Evolutionary conservation across 2,113 vertebrate genomes (phyloP).

Genomic region (Eulemur rufifrons): DNA sequence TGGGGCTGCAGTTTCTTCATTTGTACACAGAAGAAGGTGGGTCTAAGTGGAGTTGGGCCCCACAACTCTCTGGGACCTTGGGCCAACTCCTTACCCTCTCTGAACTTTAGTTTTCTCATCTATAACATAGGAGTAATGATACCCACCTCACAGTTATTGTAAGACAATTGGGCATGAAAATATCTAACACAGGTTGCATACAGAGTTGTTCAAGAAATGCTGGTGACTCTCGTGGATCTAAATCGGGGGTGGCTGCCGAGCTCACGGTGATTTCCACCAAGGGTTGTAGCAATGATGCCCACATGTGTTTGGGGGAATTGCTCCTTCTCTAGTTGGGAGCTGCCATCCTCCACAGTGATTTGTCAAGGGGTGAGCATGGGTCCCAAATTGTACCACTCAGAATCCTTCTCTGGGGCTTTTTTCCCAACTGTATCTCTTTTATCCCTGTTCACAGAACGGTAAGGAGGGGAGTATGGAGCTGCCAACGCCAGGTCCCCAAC

Average conservation of each 20-base stretch:
- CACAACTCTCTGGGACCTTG: background rate
- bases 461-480: background rate
- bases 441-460: background rate
- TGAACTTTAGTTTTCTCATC: slow-evolving; percentile 2
- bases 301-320: background rate
- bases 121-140: background rate
- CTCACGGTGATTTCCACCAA: rapidly evolving
- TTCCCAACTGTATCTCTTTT: background rate
- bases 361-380: background rate
- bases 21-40: background rate
- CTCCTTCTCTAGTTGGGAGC: background rate
- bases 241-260: background rate
- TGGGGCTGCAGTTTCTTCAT: background rate
- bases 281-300: background rate
- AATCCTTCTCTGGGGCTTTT: background rate
- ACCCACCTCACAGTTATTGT: background rate
- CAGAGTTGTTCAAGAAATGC: background rate
- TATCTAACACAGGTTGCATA: background rate
- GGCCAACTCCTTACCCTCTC: background rate
- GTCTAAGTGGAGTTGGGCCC: background rate
- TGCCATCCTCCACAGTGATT: background rate
- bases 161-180: background rate
- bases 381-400: background rate
- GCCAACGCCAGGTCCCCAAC: background rate
- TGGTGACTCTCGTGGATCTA: background rate